These are phyloP conservation scores for Cheilosia impressa DNA, from an alignment of 2,888 invertebrate species.

Conservation along the genomic window DNA sequence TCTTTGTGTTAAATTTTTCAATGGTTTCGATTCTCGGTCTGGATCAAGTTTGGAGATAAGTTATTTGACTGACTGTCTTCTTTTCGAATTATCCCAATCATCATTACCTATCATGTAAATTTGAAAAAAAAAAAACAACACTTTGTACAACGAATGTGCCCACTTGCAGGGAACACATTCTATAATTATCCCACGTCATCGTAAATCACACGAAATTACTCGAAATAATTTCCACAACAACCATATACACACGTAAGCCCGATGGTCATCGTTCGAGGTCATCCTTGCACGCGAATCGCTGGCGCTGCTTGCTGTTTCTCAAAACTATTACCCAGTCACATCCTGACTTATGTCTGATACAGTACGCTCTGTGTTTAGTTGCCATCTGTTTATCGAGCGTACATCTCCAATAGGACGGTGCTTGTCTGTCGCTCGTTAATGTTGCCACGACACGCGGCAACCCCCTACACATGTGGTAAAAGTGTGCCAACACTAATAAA, in stretches of 20 bases:
- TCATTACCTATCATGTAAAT: neutral
- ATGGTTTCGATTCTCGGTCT: too few relatives aligned
- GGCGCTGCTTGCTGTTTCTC: slow-evolving; percentile 47
- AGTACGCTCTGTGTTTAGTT: neutral
- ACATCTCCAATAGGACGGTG: slow-evolving; percentile 56
- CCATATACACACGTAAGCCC: slow-evolving; percentile 30
- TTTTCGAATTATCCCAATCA: too few relatives aligned
- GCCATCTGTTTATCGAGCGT: slow-evolving; percentile 70
- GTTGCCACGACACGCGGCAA: slow-evolving; percentile 66
- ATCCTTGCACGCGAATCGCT: slow-evolving; percentile 70
- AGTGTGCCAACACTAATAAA: slow-evolving; percentile 52
- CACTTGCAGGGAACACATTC: neutral
- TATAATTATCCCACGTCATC: slow-evolving; percentile 41
- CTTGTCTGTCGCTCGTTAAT: slow-evolving; percentile 61
- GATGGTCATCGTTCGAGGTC: slow-evolving; percentile 72
- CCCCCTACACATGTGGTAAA: slow-evolving; percentile 36
- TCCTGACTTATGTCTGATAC: slow-evolving; percentile 37
- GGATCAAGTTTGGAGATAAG: too few relatives aligned
- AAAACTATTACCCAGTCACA: slow-evolving; percentile 42
- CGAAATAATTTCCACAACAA: slow-evolving; percentile 43
- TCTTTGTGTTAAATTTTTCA: too few relatives aligned
- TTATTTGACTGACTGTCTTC: too few relatives aligned
- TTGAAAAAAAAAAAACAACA: neutral
- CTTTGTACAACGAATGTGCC: neutral
- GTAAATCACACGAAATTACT: slow-evolving; percentile 69